Evolutionary conservation across 1,140 invertebrate genomes (phyloP).

Genomic region (Coelopa frigida): DNA sequence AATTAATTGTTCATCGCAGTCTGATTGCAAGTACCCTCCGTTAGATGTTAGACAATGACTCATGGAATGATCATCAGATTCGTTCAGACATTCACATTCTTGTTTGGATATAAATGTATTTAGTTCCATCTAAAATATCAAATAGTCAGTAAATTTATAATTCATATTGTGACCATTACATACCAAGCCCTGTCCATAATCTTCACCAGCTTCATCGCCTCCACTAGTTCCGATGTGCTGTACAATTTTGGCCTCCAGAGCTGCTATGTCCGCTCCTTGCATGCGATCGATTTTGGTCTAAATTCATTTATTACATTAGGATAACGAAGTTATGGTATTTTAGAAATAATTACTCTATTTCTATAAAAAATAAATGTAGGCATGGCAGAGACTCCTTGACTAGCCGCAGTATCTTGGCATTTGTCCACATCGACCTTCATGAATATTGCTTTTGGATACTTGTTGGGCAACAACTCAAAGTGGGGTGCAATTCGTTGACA

Average conservation of each 20-base stretch:
- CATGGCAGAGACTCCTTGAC: conserved; percentile 87
- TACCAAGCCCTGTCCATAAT: conserved; percentile 55
- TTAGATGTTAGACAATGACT: conserved; percentile 63
- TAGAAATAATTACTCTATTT: conserved; percentile 56
- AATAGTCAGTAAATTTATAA: conserved; percentile 9
- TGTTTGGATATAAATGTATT: conserved; percentile 76
- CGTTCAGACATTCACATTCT: conserved; percentile 95
- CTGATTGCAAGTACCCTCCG: conserved; percentile 77
- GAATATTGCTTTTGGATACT: conserved; percentile 85
- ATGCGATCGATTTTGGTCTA: conserved; percentile 70
- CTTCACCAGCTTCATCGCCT: conserved; percentile 59
- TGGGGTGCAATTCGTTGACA: conserved; percentile 87
- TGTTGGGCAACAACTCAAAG: conserved; percentile 76
- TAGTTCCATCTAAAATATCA: conserved; percentile 75
- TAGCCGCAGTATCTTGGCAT: conserved; percentile 75
- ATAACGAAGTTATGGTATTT: background rate
- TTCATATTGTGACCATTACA: conserved; percentile 2
- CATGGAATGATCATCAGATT: conserved; percentile 86
- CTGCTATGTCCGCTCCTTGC: conserved; percentile 74
- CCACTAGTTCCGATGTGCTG: conserved; percentile 68
- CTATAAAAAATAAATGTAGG: conserved; percentile 96
- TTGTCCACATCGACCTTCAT: conserved; percentile 92
- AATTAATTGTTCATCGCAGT: conserved; percentile 93
- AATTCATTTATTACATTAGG: conserved; percentile 19
- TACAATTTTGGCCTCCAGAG: conserved; percentile 82